These are phyloP conservation scores for Himalopsyche japonica DNA, from an alignment of 2,888 invertebrate genomes.

Conservation along the genomic window DNA sequence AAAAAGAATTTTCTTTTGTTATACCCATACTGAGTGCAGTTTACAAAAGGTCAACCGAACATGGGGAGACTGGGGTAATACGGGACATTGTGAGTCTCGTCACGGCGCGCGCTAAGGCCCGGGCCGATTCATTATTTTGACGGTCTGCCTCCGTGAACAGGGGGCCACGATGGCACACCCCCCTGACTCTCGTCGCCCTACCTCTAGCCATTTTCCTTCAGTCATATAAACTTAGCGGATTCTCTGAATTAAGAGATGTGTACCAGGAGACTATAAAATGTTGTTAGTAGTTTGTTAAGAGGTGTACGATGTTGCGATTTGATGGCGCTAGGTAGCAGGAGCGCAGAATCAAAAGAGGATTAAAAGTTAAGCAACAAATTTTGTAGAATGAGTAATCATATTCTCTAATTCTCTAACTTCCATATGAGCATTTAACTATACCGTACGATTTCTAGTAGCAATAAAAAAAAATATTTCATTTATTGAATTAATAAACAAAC, in stretches of 20 bases:
- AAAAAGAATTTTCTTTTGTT: not conserved
- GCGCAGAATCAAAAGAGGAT: not conserved
- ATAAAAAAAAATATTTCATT: no score
- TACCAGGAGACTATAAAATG: not conserved
- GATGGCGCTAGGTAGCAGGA: not conserved
- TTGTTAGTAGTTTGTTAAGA: not conserved
- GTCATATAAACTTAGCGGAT: not conserved
- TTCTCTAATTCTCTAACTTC: no score
- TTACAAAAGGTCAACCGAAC: conserved; percentile 14
- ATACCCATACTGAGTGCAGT: conserved; percentile 11
- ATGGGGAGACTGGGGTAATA: conserved; percentile 5
- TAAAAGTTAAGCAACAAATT: no score
- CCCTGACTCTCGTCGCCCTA: not conserved
- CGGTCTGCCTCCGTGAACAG: conserved; percentile 7
- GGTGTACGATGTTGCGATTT: not conserved
- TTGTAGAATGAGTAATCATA: no score
- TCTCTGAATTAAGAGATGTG: not conserved
- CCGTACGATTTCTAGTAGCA: no score
- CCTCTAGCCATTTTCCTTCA: not conserved
- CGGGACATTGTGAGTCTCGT: conserved; percentile 26
- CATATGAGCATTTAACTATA: no score
- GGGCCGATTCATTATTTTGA: conserved; percentile 39
- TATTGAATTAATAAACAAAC: no score
- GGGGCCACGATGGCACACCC: not conserved
- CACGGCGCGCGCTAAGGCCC: conserved; percentile 35